A percentile compares a stretch with the other conserved stretches of the same genome.
Evolutionary conservation across 2,888 invertebrate genomes (phyloP).

Genomic region (Choreutis nemorana): DNA sequence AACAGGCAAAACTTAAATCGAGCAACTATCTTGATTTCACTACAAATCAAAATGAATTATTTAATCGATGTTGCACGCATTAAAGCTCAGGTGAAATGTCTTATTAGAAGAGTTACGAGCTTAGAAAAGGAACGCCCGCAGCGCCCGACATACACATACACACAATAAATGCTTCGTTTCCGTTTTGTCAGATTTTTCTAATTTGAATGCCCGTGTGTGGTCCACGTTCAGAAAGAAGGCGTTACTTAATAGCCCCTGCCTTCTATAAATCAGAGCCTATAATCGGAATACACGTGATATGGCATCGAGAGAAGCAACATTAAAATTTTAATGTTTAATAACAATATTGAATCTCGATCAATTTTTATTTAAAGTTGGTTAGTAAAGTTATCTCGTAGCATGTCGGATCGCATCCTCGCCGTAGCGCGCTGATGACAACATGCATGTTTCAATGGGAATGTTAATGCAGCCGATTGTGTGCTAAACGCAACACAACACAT

Average conservation of each 20-base stretch:
- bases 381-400: too few species aligned
- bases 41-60: slow-evolving; percentile 56
- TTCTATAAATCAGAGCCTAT: slow-evolving; percentile 38
- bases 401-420: too few species aligned
- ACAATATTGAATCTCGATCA: slow-evolving; percentile 17
- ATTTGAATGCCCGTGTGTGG: slow-evolving; percentile 55
- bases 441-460: slow-evolving; percentile 48
- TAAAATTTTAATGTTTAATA: slow-evolving; percentile 3
- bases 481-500: slow-evolving; percentile 45
- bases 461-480: slow-evolving; percentile 55
- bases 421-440: too few species aligned
- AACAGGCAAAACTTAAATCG: slow-evolving; percentile 27
- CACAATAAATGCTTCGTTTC: slow-evolving; percentile 54
- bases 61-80: slow-evolving; percentile 41
- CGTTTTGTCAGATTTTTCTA: slow-evolving; percentile 52
- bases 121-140: slow-evolving; percentile 51
- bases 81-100: slow-evolving; percentile 51
- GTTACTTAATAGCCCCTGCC: slow-evolving; percentile 34
- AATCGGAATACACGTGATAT: slow-evolving; percentile 11
- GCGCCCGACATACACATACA: slow-evolving; percentile 37
- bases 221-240: slow-evolving; percentile 36
- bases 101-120: slow-evolving; percentile 56
- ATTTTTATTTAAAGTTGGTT: slow-evolving; percentile 3
- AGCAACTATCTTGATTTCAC: slow-evolving; percentile 36
- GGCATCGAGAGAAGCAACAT: too few species aligned